phyloP scores from a whole-genome alignment of 2,113 vertebrate genomes.

The Daphoenositta chrysoptera region DNA sequence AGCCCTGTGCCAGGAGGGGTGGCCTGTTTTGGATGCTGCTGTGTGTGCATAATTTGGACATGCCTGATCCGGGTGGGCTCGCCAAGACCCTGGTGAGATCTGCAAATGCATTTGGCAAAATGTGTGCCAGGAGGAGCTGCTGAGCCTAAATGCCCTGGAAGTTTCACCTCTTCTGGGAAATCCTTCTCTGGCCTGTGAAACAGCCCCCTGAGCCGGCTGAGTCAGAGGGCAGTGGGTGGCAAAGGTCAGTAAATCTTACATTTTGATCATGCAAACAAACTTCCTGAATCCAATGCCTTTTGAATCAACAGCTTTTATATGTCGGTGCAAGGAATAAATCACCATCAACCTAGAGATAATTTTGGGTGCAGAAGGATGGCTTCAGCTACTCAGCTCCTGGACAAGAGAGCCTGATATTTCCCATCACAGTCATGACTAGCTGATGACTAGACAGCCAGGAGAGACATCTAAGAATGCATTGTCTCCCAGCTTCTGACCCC shows the following conservation, averaged over 20 bases:
- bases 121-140: neutral
- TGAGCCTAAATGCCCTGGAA: neutral
- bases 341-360: neutral
- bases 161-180: neutral
- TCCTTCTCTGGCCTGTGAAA: neutral
- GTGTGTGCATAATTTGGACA: neutral
- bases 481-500: neutral
- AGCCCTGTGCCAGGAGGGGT: neutral
- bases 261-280: neutral
- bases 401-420: neutral
- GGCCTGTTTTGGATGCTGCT: neutral
- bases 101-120: neutral
- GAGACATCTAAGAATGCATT: neutral
- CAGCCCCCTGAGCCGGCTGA: neutral
- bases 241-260: neutral
- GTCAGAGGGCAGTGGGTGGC: rapidly evolving
- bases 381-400: neutral
- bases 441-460: neutral
- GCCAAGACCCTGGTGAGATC: neutral
- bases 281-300: neutral
- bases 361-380: neutral
- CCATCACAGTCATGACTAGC: neutral
- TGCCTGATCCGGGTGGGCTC: rapidly evolving
- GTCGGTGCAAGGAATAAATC: neutral
- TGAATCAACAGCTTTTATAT: neutral